Conservation (phyloP, 2,888 invertebrate species). For the Andrena camellia region DNA sequence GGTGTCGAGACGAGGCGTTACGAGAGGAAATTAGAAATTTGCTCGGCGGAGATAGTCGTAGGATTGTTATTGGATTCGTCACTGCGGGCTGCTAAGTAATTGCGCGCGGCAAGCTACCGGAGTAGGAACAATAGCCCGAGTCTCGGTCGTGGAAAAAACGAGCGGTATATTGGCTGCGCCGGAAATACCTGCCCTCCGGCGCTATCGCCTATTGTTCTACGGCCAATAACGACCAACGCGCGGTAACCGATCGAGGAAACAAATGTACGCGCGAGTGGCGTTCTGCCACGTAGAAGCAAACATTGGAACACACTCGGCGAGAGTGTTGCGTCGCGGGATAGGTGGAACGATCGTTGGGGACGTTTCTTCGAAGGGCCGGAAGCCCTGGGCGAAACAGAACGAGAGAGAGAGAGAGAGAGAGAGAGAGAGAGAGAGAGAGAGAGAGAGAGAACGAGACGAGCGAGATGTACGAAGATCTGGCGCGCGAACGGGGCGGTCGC, state of each 20-base stretch:
- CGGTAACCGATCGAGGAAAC: constrained; percentile 27
- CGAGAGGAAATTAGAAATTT: constrained; percentile 69
- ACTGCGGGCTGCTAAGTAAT: constrained; percentile 50
- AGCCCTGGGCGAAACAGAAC: background rate
- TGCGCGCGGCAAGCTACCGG: constrained; percentile 46
- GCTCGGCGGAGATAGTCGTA: constrained; percentile 68
- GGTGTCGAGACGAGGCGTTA: constrained; percentile 50
- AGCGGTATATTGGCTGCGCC: constrained; percentile 41
- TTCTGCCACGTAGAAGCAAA: background rate
- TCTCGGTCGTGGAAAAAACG: constrained; percentile 37
- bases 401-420: too few species aligned
- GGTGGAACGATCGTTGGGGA: background rate
- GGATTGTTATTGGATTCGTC: constrained; percentile 64
- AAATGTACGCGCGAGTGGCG: background rate
- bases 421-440: too few species aligned
- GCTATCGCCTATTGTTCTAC: constrained; percentile 39
- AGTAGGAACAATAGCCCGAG: constrained; percentile 52
- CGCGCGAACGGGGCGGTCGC: constrained; percentile 29
- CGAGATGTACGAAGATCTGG: constrained; percentile 48
- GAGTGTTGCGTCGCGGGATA: background rate
- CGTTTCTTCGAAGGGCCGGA: constrained; percentile 1
- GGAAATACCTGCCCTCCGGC: constrained; percentile 42
- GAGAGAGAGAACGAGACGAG: background rate
- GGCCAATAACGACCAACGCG: constrained; percentile 4
- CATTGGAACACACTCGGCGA: background rate